Percentiles rank a stretch among this genome's conserved stretches.
Evolutionary conservation across 92 coral and sea anemone species (phyloP).

Genomic region (Zoanthus solanderi): DNA sequence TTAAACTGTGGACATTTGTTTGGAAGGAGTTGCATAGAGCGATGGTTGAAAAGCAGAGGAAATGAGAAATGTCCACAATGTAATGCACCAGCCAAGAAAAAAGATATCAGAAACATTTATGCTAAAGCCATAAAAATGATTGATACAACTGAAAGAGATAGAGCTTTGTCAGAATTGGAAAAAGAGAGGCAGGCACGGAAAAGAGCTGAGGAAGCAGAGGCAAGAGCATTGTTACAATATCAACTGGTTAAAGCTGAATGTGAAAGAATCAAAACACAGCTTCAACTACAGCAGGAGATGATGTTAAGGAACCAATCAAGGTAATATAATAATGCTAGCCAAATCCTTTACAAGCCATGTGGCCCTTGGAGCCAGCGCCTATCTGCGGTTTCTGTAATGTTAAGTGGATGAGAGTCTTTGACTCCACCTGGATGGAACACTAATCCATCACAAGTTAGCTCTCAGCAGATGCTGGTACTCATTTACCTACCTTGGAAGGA

Average conservation of each 20-base stretch:
- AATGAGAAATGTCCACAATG: constrained; percentile 95
- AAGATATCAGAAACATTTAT: constrained; percentile 85
- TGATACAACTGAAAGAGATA: constrained; percentile 91
- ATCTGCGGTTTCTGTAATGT: too few relatives aligned
- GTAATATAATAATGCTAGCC: constrained; percentile 29
- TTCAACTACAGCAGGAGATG: constrained; percentile 81
- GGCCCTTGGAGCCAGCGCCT: too few relatives aligned
- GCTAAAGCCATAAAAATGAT: constrained; percentile 87
- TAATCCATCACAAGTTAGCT: too few relatives aligned
- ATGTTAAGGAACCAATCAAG: constrained; percentile 56
- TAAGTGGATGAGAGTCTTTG: too few relatives aligned
- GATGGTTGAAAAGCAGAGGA: constrained; percentile 86
- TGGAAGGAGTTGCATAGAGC: constrained; percentile 95
- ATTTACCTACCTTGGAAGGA: too few relatives aligned
- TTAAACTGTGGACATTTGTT: constrained; percentile 92
- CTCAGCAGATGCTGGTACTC: too few relatives aligned
- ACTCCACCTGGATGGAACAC: too few relatives aligned
- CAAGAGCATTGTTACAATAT: constrained; percentile 86
- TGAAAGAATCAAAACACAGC: constrained; percentile 74
- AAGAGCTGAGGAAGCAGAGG: constrained; percentile 87
- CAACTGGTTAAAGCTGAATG: constrained; percentile 85
- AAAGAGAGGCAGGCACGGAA: constrained; percentile 78
- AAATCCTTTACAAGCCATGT: too few relatives aligned
- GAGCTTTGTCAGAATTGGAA: constrained; percentile 83
- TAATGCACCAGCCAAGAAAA: constrained; percentile 88